Evolutionary conservation across 1,140 invertebrate genomes (phyloP), one percentile per base, ranked within the genome.

Genomic region (Parasteatoda tepidariorum): DNA sequence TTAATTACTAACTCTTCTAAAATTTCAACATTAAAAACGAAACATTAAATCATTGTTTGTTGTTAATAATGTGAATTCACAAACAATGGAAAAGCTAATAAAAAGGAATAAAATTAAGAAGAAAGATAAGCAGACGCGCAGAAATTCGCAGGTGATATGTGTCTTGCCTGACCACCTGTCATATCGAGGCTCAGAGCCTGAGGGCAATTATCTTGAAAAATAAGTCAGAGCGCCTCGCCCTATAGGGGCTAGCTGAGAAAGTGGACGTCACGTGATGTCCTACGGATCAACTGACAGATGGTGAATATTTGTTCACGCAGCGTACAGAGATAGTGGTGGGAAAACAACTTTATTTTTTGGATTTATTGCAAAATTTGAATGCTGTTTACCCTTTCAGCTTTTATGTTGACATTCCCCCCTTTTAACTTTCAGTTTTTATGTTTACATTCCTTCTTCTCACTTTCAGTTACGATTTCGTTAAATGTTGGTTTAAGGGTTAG

Each of bases 241-340:
- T 13, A 22, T 59, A 55, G 26, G 26, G 57, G 26, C 24, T n/a
- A 30, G n/a, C 33, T 11, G 68, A 55, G 48, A 71, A 55, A 71
- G 48, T 71, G 68, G 48, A 71, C 68, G 22, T 22, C 26, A 54
- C 28, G 48, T 71, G 68, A 71, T 71, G 68, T 71, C 68, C 48
- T 71, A 48, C 48, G 68, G 68, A 55, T 31, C 30, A 6, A 71
- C 22, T 71, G 68, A 71, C 68, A 71, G 68, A 71, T 71, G 68
- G 68, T 55, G 68, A 11, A 64, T 33, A 31, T 18, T 18, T 7
- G 18, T 48, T 48, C 41, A 48, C 41, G 41, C 18, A 18, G 41
- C 41, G 41, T 9, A 18, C 7, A 7, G 41, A 48, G 41, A n/a
- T n/a, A n/a, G n/a, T n/a, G n/a, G n/a, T n/a, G n/a, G n/a, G n/a